Evolutionary conservation across 2,888 invertebrate species (phyloP).

Genomic region (Ormyrus rosae): DNA sequence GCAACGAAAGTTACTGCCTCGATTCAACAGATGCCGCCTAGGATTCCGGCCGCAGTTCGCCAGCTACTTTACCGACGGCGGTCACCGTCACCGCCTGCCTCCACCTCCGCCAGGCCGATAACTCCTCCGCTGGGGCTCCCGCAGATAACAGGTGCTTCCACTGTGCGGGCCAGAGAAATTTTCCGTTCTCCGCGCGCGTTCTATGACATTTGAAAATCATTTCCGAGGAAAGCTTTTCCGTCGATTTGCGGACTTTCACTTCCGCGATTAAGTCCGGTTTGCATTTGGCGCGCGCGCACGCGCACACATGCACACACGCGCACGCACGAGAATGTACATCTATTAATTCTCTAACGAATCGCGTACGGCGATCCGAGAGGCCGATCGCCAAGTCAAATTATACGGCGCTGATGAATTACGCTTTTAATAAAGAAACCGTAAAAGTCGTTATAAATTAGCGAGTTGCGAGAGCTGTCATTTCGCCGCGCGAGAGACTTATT

Average conservation of each 20-base stretch:
- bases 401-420: conserved; percentile 5
- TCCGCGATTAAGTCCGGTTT: conserved; percentile 63
- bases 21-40: too few relatives aligned
- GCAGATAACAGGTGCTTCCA: neutral
- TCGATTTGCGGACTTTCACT: conserved; percentile 65
- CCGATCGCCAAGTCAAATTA: neutral
- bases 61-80: conserved; percentile 29
- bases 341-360: conserved; percentile 17
- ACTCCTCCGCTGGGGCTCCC: neutral
- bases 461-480: too few relatives aligned
- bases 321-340: neutral
- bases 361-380: neutral
- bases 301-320: neutral
- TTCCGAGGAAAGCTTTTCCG: conserved; percentile 65
- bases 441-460: neutral
- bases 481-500: too few relatives aligned
- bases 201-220: conserved; percentile 60
- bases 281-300: conserved; percentile 55
- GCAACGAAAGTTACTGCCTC: too few relatives aligned
- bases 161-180: neutral
- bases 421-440: neutral
- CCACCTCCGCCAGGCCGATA: neutral
- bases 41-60: neutral
- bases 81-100: conserved; percentile 7
- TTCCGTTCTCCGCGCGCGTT: conserved; percentile 1